Conservation (phyloP, 2,113 vertebrate genomes). For the Bubo bubo region DNA sequence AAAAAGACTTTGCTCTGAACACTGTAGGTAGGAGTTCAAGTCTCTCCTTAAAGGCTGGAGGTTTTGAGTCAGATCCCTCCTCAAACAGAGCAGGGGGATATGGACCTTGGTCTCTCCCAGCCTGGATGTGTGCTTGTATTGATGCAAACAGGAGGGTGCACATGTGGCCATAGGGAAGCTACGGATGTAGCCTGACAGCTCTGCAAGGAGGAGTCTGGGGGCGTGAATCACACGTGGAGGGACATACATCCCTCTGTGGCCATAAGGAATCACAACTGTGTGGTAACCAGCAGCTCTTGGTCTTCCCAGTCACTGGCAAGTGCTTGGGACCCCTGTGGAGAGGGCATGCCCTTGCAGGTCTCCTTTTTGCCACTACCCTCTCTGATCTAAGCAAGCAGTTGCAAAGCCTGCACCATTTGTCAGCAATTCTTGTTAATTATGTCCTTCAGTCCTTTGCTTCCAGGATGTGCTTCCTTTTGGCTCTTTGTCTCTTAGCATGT, state of each 20-base stretch:
- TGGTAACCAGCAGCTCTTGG: not conserved
- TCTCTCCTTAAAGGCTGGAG: not conserved
- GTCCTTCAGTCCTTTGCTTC: not conserved
- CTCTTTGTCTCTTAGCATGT: not conserved
- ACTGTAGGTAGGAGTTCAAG: not conserved
- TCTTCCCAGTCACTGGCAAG: not conserved
- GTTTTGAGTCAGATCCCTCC: not conserved
- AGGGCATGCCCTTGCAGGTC: not conserved
- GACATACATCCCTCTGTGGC: not conserved
- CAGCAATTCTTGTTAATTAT: not conserved
- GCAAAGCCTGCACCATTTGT: not conserved
- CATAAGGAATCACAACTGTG: not conserved
- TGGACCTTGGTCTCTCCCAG: not conserved
- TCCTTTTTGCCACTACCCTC: not conserved
- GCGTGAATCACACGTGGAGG: not conserved
- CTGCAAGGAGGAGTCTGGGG: not conserved
- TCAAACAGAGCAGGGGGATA: not conserved
- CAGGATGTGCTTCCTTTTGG: constrained; percentile 7
- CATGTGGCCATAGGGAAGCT: rapidly evolving
- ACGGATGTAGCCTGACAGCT: not conserved
- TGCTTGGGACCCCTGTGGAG: not conserved
- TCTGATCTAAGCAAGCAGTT: not conserved
- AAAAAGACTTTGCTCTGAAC: not conserved
- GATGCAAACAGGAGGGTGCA: not conserved
- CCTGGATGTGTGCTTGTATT: not conserved